Base-by-base conservation (phyloP, 2,888 invertebrate species). In the Gandaritis pyraliata region DNA sequence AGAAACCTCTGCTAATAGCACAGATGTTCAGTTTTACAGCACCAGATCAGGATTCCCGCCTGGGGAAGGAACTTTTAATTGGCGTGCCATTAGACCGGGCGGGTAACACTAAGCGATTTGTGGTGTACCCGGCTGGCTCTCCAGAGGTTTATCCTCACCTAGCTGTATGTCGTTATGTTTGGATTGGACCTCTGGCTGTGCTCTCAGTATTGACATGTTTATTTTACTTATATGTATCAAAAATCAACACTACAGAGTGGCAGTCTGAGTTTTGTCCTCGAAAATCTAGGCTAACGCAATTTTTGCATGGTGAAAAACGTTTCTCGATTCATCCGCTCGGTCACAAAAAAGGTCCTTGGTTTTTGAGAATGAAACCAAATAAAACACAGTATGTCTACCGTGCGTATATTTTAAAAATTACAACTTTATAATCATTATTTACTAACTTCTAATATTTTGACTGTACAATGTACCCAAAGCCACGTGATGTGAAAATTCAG, bases 41-140 rank as follows among this genome's bases (percentile, higher is more conserved):
- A 82, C 23, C 71, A 77, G 86, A 85, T 87, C 71, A 71, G 67
- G 67, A 88, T 87, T 86, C 87, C 79, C 86, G 81, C 72, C 81
- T 73, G 68, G 90, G 89, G 87, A 86, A 80, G 82, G 85, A 93
- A 93, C 90, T 93, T 92, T 93, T 93, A 93, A 93, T 93, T 93
- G 93, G 88, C 84, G 86, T 89, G 92, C 90, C 92, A 92, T 93
- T 93, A 92, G 88, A 83, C 81, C 85, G 86, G 87, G 88, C 83
- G 88, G 86, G 78, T 82, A 85, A 85, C 87, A 87, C 89, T 91
- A 91, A 92, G 90, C 92, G 91, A 89, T 91, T 91, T 91, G 91
- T 90, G 92, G 90, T 91, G 91, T 92, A 89, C 86, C 88, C 86
- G 86, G 85, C 88, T 83, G 64, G 85, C 88, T 88, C 86, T 85